Conservation (phyloP, 92 coral and sea anemone species). For the Muricea muricata region DNA sequence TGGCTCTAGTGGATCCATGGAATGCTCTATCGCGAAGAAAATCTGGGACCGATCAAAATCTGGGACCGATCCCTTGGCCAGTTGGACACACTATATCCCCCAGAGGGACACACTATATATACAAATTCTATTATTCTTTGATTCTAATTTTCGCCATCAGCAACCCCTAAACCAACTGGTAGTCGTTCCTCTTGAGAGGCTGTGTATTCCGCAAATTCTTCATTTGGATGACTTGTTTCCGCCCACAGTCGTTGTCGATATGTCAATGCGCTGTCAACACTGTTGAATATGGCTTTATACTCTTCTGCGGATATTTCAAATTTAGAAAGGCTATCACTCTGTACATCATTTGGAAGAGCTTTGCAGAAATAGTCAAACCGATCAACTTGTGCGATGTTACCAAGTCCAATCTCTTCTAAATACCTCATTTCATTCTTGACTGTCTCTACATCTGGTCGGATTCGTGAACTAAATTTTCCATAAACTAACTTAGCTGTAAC, state of each 20-base stretch:
- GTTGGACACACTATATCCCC: too few relatives aligned
- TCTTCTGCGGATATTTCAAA: slow-evolving; percentile 40
- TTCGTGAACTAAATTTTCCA: slow-evolving; percentile 45
- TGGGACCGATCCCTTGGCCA: too few relatives aligned
- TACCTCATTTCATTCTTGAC: slow-evolving; percentile 41
- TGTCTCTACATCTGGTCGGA: slow-evolving; percentile 35
- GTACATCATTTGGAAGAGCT: slow-evolving; percentile 11
- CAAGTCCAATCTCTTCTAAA: slow-evolving; percentile 44
- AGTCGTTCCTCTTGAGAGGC: slow-evolving; percentile 27
- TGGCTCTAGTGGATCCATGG: too few relatives aligned
- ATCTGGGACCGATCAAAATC: too few relatives aligned
- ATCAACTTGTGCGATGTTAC: slow-evolving; percentile 28
- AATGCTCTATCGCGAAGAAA: too few relatives aligned
- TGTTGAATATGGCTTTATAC: slow-evolving; percentile 10
- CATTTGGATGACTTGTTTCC: slow-evolving; percentile 18
- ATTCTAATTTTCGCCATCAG: too few relatives aligned
- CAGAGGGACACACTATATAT: too few relatives aligned
- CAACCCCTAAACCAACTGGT: not conserved
- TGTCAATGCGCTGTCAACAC: slow-evolving; percentile 18
- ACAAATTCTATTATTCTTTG: too few relatives aligned
- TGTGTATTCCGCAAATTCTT: slow-evolving; percentile 18
- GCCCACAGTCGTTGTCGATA: slow-evolving; percentile 10
- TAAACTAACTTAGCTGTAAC: slow-evolving; percentile 38
- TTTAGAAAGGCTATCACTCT: slow-evolving; percentile 16
- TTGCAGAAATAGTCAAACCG: slow-evolving; percentile 25